phyloP scores from a whole-genome alignment of 2,888 invertebrate species.

The Stenoptilia bipunctidactyla region DNA sequence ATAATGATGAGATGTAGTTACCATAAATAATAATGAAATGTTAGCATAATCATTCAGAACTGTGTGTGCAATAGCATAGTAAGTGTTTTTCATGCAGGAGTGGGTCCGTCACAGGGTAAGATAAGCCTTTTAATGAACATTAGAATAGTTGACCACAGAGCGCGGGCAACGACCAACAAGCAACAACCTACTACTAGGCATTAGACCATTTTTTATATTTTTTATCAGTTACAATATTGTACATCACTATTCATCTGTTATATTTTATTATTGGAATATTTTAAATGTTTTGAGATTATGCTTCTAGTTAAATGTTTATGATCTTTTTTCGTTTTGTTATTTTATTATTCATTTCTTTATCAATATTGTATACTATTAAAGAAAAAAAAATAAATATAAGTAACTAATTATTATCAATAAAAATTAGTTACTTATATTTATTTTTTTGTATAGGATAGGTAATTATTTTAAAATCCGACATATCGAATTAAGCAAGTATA shows the following conservation, averaged over 20 bases:
- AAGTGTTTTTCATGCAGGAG: conserved; percentile 14
- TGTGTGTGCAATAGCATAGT: conserved; percentile 59
- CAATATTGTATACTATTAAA: conserved; percentile 36
- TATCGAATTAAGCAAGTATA: too few relatives aligned
- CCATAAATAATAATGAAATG: conserved; percentile 42
- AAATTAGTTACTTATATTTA: conserved; percentile 1
- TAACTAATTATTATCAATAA: background rate
- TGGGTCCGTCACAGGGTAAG: conserved; percentile 42
- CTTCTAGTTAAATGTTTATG: conserved; percentile 30
- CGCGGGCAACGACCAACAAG: background rate
- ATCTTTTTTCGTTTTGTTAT: conserved; percentile 27
- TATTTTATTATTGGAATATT: conserved; percentile 18
- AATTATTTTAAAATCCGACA: too few relatives aligned
- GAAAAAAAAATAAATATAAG: background rate
- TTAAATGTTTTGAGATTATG: conserved; percentile 51
- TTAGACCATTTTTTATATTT: background rate
- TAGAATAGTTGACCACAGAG: background rate
- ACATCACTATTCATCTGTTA: conserved; percentile 24
- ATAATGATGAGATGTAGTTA: conserved; percentile 43
- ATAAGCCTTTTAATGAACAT: conserved; percentile 31
- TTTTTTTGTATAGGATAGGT: conserved; percentile 30
- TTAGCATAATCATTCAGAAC: conserved; percentile 49
- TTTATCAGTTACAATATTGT: conserved; percentile 18
- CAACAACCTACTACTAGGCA: background rate
- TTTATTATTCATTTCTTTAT: conserved; percentile 36